These are phyloP conservation scores for Scaptodrosophila latifasciaeformis DNA, from an alignment of 2,888 invertebrate species.

Conservation along the genomic window DNA sequence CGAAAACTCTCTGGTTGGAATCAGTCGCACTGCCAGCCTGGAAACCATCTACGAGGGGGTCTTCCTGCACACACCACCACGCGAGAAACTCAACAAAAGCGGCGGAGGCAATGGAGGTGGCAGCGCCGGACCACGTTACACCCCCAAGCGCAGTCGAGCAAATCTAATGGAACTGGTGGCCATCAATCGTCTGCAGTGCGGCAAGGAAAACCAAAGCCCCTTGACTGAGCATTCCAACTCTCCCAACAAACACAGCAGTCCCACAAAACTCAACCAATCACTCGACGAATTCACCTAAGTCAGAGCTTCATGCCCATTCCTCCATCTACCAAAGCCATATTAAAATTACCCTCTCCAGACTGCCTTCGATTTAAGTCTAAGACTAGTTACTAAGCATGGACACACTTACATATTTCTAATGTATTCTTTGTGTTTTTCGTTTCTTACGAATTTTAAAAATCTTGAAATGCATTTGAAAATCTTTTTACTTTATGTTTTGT, in stretches of 20 bases:
- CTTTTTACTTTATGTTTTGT: slow-evolving; percentile 27
- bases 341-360: slow-evolving; percentile 29
- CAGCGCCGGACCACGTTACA: slow-evolving; percentile 25
- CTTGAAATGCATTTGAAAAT: slow-evolving; percentile 2
- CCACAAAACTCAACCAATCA: neutral
- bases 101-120: slow-evolving; percentile 15
- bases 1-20: slow-evolving; percentile 23
- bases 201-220: slow-evolving; percentile 63
- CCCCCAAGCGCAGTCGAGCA: slow-evolving; percentile 44
- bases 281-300: neutral
- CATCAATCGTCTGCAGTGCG: slow-evolving; percentile 54
- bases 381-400: slow-evolving; percentile 2
- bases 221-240: neutral
- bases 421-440: slow-evolving; percentile 52
- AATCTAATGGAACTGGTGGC: slow-evolving; percentile 62
- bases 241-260: neutral
- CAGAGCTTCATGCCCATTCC: neutral
- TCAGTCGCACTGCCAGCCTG: slow-evolving; percentile 53
- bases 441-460: neutral
- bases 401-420: neutral
- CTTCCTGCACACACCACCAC: slow-evolving; percentile 71
- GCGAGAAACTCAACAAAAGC: slow-evolving; percentile 35
- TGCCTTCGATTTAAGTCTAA: slow-evolving; percentile 10
- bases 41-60: slow-evolving; percentile 74
- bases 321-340: slow-evolving; percentile 40